Percentiles rank a stretch among this genome's conserved stretches.
phyloP scores from a whole-genome alignment of 64 coral and sea anemone genomes.

The Dendronephthya gigantea region DNA sequence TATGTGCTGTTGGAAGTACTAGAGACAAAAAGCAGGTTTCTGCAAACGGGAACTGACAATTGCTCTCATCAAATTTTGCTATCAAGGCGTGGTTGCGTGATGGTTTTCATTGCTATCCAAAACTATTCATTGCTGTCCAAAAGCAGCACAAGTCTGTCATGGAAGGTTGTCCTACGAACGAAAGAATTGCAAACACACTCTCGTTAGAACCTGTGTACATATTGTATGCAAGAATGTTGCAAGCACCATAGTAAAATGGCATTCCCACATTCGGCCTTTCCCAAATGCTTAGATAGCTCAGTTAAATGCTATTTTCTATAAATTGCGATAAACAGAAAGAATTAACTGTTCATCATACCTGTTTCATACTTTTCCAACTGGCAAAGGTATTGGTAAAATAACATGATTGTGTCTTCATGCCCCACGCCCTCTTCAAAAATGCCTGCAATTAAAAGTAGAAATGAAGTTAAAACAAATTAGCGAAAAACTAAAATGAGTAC shows the following conservation, averaged over 20 bases:
- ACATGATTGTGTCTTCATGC: not conserved
- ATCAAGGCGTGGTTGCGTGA: not conserved
- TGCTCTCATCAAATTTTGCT: conserved; percentile 27
- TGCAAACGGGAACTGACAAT: conserved; percentile 22
- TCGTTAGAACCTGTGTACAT: no score
- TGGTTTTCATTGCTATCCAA: not conserved
- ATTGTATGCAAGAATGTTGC: no score
- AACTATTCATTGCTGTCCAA: conserved; percentile 28
- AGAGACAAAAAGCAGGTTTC: conserved; percentile 34
- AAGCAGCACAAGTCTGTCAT: conserved; percentile 11
- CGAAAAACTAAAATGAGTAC: no score
- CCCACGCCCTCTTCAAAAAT: not conserved
- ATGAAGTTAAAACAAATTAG: no score
- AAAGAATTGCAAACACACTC: not conserved
- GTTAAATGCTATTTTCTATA: not conserved
- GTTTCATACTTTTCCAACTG: not conserved
- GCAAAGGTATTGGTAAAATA: not conserved
- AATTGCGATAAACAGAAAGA: not conserved
- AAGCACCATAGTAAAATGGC: no score
- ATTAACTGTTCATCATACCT: not conserved
- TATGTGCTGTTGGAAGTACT: conserved; percentile 29
- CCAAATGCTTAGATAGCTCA: no score
- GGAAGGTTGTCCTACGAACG: not conserved
- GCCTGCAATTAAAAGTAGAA: no score
- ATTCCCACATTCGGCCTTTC: no score